Evolutionary conservation across 2,113 vertebrate genomes (phyloP).

Genomic region (Oreotragus oreotragus): DNA sequence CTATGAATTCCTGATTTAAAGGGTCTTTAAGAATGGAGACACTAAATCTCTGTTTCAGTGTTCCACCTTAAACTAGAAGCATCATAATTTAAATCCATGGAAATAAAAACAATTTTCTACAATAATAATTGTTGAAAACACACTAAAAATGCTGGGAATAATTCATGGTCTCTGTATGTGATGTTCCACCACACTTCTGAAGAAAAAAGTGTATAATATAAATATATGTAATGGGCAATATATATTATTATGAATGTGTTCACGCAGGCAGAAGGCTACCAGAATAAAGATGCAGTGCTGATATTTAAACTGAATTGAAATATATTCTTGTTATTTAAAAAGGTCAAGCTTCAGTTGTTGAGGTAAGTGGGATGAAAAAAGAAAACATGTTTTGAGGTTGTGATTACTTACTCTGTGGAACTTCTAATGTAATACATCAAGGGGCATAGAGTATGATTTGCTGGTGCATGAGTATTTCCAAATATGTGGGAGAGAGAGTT

Average conservation of each 20-base stretch:
- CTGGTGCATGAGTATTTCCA: not conserved
- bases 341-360: slow-evolving; percentile 27
- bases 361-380: slow-evolving; percentile 31
- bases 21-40: not conserved
- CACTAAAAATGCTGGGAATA: not conserved
- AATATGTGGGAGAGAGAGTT: not conserved
- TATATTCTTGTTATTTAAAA: slow-evolving; percentile 49
- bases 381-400: slow-evolving; percentile 16
- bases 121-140: not conserved
- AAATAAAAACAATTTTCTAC: not conserved
- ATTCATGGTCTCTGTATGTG: not conserved
- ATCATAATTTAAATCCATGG: not conserved
- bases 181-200: not conserved
- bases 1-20: not conserved
- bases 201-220: not conserved
- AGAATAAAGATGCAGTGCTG: slow-evolving; percentile 17
- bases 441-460: not conserved
- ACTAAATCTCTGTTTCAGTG: not conserved
- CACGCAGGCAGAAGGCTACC: not conserved
- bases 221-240: slow-evolving; percentile 2
- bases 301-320: slow-evolving; percentile 49
- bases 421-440: not conserved
- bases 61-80: not conserved
- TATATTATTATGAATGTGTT: not conserved
- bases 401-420: slow-evolving; percentile 7